Conservation (phyloP, 2,888 invertebrate species). For the Congeria kusceri region DNA sequence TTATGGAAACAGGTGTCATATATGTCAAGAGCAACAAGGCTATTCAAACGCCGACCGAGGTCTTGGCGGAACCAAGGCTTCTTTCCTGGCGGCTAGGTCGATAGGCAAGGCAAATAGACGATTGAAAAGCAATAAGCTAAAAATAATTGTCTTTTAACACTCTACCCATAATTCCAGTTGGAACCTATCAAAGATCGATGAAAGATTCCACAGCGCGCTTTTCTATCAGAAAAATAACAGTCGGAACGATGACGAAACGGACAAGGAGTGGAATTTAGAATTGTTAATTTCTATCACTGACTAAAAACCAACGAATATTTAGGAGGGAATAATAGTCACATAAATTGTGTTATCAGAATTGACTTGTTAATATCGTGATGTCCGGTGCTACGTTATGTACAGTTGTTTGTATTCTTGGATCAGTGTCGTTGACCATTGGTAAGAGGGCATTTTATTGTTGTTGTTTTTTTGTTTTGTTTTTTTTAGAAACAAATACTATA, state of each 20-base stretch:
- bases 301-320: not conserved
- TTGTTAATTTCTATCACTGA: constrained; percentile 6
- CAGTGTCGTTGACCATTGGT: too few relatives aligned
- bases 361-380: not conserved
- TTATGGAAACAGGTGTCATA: too few relatives aligned
- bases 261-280: not conserved
- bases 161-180: constrained; percentile 10
- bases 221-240: not conserved
- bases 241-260: constrained; percentile 6
- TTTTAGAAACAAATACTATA: too few relatives aligned
- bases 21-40: too few relatives aligned
- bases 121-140: constrained; percentile 37
- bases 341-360: not conserved
- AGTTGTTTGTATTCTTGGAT: too few relatives aligned
- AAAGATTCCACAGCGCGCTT: constrained; percentile 2
- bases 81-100: not conserved
- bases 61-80: too few relatives aligned
- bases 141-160: constrained; percentile 43
- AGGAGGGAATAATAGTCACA: not conserved
- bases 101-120: not conserved
- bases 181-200: constrained; percentile 38
- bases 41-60: too few relatives aligned
- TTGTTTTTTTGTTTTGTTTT: too few relatives aligned
- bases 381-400: too few relatives aligned
- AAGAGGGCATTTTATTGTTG: too few relatives aligned